Conservation (phyloP, 2,797 vertebrate genomes). For the Eospalax fontanierii region DNA sequence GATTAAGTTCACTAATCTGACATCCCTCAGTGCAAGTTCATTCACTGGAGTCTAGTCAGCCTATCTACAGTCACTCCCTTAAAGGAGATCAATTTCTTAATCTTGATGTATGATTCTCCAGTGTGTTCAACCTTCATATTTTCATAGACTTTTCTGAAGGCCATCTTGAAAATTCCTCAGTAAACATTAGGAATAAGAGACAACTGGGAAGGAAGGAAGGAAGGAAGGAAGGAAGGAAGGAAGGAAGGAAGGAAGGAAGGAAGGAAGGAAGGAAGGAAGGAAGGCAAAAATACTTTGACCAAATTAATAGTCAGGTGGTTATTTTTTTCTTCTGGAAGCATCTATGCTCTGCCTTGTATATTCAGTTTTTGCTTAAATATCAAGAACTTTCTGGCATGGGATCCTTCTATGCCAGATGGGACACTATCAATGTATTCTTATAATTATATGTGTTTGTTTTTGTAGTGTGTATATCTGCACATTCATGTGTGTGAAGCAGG, state of each 20-base stretch:
- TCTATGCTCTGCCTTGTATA: not conserved
- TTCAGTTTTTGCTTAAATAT: not conserved
- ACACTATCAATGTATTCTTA: not conserved
- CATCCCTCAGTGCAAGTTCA: too few relatives aligned
- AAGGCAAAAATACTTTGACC: not conserved
- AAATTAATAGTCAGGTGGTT: not conserved
- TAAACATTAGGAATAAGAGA: not conserved
- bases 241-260: accelerated
- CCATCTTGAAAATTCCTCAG: not conserved
- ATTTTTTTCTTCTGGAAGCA: not conserved
- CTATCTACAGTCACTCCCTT: not conserved
- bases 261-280: accelerated
- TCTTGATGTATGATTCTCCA: not conserved
- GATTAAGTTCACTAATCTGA: too few relatives aligned
- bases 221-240: not conserved
- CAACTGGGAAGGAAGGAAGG: not conserved
- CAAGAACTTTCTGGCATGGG: not conserved
- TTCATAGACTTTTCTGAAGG: not conserved
- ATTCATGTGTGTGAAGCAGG: not conserved
- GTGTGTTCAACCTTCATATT: not conserved
- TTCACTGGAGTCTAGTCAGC: too few relatives aligned
- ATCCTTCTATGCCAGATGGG: not conserved
- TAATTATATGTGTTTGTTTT: not conserved
- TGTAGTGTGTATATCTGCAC: not conserved
- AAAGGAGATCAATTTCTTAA: not conserved